Conservation (phyloP, 92 coral and sea anemone genomes). For the Blastomussa wellsi region DNA sequence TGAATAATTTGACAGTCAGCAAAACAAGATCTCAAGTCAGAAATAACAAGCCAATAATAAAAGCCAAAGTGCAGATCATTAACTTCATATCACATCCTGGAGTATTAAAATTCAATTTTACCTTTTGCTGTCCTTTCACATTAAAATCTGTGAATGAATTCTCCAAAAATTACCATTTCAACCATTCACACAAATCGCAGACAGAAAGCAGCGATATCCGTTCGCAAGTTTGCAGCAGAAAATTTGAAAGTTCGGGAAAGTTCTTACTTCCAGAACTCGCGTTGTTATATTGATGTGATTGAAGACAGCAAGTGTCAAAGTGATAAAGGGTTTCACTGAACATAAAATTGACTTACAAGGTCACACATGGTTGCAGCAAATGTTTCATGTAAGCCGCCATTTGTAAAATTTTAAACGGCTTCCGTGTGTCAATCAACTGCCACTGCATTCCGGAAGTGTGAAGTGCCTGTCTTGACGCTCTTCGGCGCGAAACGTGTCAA, state of each 20-base stretch:
- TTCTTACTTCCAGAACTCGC: too few species aligned
- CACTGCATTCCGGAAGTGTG: slow-evolving; percentile 41
- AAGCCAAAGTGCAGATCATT: slow-evolving; percentile 6
- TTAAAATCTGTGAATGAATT: slow-evolving; percentile 3
- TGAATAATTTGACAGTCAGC: neutral
- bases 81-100: slow-evolving; percentile 14
- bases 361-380: neutral
- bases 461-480: neutral
- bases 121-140: neutral
- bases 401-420: neutral
- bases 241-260: neutral
- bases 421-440: slow-evolving; percentile 23
- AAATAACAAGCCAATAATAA: neutral
- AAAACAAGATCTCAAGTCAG: slow-evolving; percentile 4
- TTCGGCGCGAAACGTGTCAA: neutral
- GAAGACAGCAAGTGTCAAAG: slow-evolving; percentile 14
- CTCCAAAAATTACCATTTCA: slow-evolving; percentile 4
- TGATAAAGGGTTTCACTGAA: slow-evolving; percentile 13
- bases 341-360: neutral
- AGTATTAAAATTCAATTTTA: slow-evolving; percentile 10
- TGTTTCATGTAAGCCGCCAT: slow-evolving; percentile 28
- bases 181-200: neutral
- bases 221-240: neutral
- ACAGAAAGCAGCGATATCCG: neutral
- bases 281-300: neutral